phyloP scores from a whole-genome alignment of 2,888 invertebrate genomes.

The Epinotia demarniana region DNA sequence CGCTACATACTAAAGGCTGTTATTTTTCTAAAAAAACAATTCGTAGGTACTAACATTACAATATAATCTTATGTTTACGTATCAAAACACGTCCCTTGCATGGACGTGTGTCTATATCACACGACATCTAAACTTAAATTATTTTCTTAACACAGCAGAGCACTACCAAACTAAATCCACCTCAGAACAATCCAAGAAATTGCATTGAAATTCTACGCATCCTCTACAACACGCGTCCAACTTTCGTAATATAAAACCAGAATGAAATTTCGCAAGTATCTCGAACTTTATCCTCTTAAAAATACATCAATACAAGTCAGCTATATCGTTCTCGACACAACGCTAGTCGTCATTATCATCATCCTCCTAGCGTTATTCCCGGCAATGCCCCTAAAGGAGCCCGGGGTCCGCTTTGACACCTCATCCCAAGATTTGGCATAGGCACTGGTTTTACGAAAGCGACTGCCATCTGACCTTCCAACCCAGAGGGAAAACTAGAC shows the following conservation, averaged over 20 bases:
- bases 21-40: too few relatives aligned
- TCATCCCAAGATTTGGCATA: too few relatives aligned
- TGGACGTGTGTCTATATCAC: not conserved
- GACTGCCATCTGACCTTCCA: too few relatives aligned
- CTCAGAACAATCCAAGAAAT: conserved; percentile 1
- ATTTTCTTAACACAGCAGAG: not conserved
- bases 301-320: not conserved
- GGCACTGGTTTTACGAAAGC: too few relatives aligned
- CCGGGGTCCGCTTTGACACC: too few relatives aligned
- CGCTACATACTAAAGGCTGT: too few relatives aligned
- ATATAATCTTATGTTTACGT: not conserved
- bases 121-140: conserved; percentile 1
- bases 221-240: conserved; percentile 18
- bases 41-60: not conserved
- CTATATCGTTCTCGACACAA: not conserved
- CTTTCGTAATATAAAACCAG: conserved; percentile 29
- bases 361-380: too few relatives aligned
- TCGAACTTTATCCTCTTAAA: not conserved
- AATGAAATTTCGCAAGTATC: conserved; percentile 16
- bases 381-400: too few relatives aligned
- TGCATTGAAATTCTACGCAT: conserved; percentile 21
- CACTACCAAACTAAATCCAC: not conserved
- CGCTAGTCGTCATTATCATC: too few relatives aligned
- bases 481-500: too few relatives aligned
- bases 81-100: not conserved